Conservation (phyloP, 1,140 invertebrate genomes). For the Calephelis virginiensis region DNA sequence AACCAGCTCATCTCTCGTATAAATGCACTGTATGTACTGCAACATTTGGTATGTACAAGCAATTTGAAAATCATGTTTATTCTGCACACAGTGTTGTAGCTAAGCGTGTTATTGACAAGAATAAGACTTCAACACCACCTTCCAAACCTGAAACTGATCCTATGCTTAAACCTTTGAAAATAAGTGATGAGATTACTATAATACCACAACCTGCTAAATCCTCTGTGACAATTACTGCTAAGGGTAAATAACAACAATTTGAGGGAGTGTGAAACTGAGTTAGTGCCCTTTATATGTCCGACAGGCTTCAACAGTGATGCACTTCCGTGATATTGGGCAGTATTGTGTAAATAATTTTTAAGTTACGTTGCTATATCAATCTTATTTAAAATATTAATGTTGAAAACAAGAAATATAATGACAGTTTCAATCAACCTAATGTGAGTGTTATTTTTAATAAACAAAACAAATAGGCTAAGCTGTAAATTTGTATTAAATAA, state of each 20-base stretch:
- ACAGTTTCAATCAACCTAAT: conserved; percentile 54
- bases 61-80: conserved; percentile 97
- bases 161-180: conserved; percentile 90
- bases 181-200: conserved; percentile 95
- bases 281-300: conserved; percentile 35
- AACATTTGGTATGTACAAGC: conserved; percentile 97
- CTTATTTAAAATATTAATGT: conserved; percentile 52
- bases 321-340: conserved; percentile 58
- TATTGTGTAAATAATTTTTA: conserved; percentile 70
- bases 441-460: conserved; percentile 61
- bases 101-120: conserved; percentile 90
- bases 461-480: conserved; percentile 40
- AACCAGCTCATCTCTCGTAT: conserved; percentile 95
- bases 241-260: conserved; percentile 66
- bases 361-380: conserved; percentile 42
- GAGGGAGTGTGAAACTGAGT: conserved; percentile 44
- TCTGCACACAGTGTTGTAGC: conserved; percentile 94
- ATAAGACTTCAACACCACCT: conserved; percentile 72
- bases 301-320: conserved; percentile 49
- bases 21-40: conserved; percentile 97
- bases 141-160: conserved; percentile 82
- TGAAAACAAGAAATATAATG: conserved; percentile 51
- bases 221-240: conserved; percentile 62
- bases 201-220: conserved; percentile 89
- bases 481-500: conserved; percentile 71